Evolutionary conservation across 2,888 invertebrate species (phyloP), one percentile per base, ranked within the genome.

Genomic region (Philaethria dido): DNA sequence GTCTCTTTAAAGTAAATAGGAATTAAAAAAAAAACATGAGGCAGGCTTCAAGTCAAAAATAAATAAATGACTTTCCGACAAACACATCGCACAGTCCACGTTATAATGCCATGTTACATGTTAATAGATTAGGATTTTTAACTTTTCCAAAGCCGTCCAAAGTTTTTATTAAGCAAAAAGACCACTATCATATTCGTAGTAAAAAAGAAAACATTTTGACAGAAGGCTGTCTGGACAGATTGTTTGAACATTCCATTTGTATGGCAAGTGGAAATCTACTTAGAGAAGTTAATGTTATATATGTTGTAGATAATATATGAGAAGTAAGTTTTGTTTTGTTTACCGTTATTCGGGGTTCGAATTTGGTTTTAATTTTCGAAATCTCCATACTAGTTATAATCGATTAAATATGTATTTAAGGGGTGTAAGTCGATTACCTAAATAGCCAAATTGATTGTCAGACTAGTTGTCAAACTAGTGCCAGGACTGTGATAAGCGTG

Each of bases 101-200:
- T 54, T 66, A 52, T 61, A 44, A 36, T 9, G 18, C 60, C 22
- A 25, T 45, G 13, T 29, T 61, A 22, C n/a, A 61, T 61, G 13
- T 54, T 47, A 61, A 64, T 61, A 65, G 65, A 65, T 42, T 57
- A 65, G 57, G 48, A 47, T 50, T 66, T 55, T 63, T 36, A 60
- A 70, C 66, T 55, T 63, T 69, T 75, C 74, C 77, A 76, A 75
- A 75, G 74, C 77, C 77, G 77, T 77, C 77, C 77, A 77, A 75
- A 76, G 73, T 69, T 54, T 68, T 64, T 69, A 69, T 71, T 65
- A 64, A 68, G 39, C 52, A 57, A 57, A 50, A 57, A 59, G 54
- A 66, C 60, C 62, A 65, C 50, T 64, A 44, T 39, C n/a, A 61
- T 60, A 64, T 18, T 54, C 33, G 57, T 64, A 59, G 48, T 42